A percentile compares a stretch with the other conserved stretches of the same genome.
Conservation (phyloP, 2,888 invertebrate species). For the Acholoe squamosa region DNA sequence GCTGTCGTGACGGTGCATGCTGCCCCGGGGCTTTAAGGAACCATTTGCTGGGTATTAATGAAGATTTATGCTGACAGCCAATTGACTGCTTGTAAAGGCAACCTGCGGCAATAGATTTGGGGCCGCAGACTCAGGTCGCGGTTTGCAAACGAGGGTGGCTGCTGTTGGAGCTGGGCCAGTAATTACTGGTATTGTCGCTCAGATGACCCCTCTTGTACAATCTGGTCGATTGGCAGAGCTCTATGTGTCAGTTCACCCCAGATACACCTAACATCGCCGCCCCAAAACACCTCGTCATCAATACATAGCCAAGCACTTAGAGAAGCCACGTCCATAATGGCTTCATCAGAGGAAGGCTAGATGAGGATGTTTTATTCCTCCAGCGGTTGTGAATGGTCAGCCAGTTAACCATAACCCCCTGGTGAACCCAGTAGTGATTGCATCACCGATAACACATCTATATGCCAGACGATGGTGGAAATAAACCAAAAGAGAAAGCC, state of each 20-base stretch:
- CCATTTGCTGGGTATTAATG: conserved; percentile 9
- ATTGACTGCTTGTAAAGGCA: conserved; percentile 30
- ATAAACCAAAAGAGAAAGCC: no score
- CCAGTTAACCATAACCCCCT: no score
- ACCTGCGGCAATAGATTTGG: neutral
- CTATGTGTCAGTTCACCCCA: neutral
- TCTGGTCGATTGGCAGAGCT: neutral
- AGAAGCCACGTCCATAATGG: neutral
- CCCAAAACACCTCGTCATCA: neutral
- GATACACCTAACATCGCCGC: neutral
- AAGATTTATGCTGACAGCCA: neutral
- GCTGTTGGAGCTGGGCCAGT: neutral
- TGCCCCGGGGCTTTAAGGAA: neutral
- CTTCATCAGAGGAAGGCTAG: no score
- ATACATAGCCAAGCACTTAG: neutral
- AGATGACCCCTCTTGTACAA: neutral
- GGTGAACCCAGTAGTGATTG: no score
- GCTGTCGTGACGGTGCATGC: neutral
- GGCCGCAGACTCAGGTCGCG: neutral
- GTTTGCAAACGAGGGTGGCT: conserved; percentile 7
- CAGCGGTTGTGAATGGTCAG: no score
- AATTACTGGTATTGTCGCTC: conserved; percentile 31
- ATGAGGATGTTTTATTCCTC: no score
- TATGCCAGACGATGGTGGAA: no score
- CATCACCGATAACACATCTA: no score